These are phyloP conservation scores for Acrobasis consociella DNA, from an alignment of 2,888 invertebrate species.

Conservation along the genomic window DNA sequence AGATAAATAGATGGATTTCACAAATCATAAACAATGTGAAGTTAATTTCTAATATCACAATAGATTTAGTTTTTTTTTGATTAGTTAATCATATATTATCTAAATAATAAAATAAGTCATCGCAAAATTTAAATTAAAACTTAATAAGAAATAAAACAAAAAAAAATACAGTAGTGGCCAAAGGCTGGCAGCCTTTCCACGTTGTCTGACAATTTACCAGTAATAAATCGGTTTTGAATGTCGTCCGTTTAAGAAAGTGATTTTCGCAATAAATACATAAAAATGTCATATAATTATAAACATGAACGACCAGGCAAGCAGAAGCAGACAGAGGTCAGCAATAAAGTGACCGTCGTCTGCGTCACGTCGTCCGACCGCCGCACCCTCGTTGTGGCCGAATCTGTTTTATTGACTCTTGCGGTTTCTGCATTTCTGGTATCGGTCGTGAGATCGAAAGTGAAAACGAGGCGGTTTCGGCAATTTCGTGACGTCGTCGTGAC, in stretches of 20 bases:
- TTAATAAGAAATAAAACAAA: no score
- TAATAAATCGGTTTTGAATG: no score
- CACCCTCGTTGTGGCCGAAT: conserved; percentile 61
- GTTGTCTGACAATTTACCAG: no score
- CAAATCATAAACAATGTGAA: no score
- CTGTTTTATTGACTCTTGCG: conserved; percentile 79
- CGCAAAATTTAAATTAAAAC: no score
- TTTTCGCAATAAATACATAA: not conserved
- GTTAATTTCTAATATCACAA: no score
- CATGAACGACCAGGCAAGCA: conserved; percentile 64
- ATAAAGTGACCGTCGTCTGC: conserved; percentile 81
- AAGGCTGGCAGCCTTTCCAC: no score
- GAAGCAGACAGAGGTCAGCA: conserved; percentile 79
- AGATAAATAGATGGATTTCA: no score
- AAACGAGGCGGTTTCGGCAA: conserved; percentile 48
- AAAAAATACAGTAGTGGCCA: no score
- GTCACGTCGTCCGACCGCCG: conserved; percentile 73
- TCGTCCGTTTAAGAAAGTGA: not conserved
- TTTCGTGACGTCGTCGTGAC: not conserved
- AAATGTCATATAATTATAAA: conserved; percentile 2
- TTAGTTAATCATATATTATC: no score
- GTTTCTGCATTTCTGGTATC: conserved; percentile 72
- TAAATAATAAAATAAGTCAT: no score
- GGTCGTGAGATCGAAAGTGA: conserved; percentile 71
- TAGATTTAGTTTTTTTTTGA: no score